These are phyloP conservation scores for Drosophila bocki DNA, from an alignment of 1,140 invertebrate genomes.

Conservation along the genomic window DNA sequence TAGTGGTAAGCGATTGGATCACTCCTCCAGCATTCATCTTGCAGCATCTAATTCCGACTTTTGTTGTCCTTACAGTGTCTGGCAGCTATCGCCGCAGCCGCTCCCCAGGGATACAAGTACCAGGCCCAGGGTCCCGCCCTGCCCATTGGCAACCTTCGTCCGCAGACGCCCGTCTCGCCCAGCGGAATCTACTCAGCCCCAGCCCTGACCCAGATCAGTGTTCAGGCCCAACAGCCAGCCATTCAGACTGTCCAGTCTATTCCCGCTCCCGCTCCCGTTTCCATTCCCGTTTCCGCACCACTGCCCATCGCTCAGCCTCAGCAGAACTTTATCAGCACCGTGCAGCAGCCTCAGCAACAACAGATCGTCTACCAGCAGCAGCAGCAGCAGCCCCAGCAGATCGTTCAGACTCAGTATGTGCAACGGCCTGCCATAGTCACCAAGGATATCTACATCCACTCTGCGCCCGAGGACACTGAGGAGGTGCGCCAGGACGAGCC, in stretches of 20 bases:
- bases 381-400: slow-evolving; percentile 38
- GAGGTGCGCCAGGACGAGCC: slow-evolving; percentile 55
- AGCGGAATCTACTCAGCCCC: slow-evolving; percentile 65
- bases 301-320: slow-evolving; percentile 18
- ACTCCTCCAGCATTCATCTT: too few relatives aligned
- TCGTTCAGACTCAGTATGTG: slow-evolving; percentile 57
- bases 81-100: slow-evolving; percentile 48
- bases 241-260: slow-evolving; percentile 36
- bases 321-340: slow-evolving; percentile 27
- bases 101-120: slow-evolving; percentile 76
- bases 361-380: slow-evolving; percentile 44
- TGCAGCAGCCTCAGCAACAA: slow-evolving; percentile 30
- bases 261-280: slow-evolving; percentile 15
- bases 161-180: slow-evolving; percentile 59
- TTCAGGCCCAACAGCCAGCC: slow-evolving; percentile 42
- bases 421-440: slow-evolving; percentile 79
- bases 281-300: slow-evolving; percentile 16
- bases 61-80: slow-evolving; percentile 52
- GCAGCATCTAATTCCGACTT: not conserved
- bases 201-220: slow-evolving; percentile 27
- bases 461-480: slow-evolving; percentile 80
- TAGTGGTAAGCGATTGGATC: slow-evolving; percentile 57
- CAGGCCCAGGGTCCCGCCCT: slow-evolving; percentile 44
- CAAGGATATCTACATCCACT: slow-evolving; percentile 83
- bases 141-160: slow-evolving; percentile 65